These are phyloP conservation scores for Eupristina koningsbergeri DNA, from an alignment of 1,140 invertebrate species.

Conservation along the genomic window DNA sequence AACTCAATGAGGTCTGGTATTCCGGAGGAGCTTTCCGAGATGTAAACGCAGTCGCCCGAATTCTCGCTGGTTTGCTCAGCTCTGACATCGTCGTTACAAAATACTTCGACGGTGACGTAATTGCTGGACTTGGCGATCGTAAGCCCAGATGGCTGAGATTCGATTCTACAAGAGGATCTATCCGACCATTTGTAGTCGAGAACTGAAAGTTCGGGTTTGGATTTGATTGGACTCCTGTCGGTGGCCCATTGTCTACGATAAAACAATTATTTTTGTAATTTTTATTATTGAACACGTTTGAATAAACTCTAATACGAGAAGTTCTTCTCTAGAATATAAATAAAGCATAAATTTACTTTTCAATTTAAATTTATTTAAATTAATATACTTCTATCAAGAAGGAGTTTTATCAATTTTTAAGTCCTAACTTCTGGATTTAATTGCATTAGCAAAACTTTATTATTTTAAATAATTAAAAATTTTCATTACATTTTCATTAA, in stretches of 20 bases:
- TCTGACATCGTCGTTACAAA: constrained; percentile 48
- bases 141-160: constrained; percentile 19
- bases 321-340: no score
- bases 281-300: no score
- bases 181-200: constrained; percentile 32
- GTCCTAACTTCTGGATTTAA: no score
- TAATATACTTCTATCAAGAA: no score
- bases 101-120: constrained; percentile 46
- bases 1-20: constrained; percentile 15
- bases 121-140: constrained; percentile 31
- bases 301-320: no score
- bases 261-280: neutral
- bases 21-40: constrained; percentile 26
- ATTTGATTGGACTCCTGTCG: neutral
- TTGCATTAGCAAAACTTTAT: no score
- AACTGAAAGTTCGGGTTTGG: constrained; percentile 13
- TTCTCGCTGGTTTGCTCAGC: constrained; percentile 8
- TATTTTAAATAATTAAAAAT: no score
- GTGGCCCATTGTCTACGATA: constrained; percentile 22
- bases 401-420: no score
- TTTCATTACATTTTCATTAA: no score
- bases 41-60: constrained; percentile 43
- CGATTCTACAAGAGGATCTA: neutral
- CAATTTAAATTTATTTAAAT: no score
- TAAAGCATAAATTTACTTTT: no score